Conservation (phyloP, 2,888 invertebrate species). For the Dynastes grantii region DNA sequence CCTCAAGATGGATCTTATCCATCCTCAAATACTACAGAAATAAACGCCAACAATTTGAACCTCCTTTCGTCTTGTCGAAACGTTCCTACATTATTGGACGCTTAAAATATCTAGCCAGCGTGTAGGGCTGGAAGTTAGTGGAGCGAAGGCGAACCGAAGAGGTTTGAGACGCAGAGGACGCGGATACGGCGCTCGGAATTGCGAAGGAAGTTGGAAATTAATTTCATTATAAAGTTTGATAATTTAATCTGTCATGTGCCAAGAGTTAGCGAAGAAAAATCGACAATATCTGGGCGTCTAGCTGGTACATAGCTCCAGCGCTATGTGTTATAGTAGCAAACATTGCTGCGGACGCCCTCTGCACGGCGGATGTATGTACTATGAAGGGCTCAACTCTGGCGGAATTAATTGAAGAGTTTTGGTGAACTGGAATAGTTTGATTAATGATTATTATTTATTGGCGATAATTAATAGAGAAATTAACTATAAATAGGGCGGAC, state of each 20-base stretch:
- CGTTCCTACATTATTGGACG: neutral
- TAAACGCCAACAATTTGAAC: neutral
- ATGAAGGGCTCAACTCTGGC: too few relatives aligned
- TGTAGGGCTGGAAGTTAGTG: neutral
- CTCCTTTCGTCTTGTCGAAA: neutral
- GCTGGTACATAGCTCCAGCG: neutral
- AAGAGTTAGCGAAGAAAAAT: constrained; percentile 64
- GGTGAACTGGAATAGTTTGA: too few relatives aligned
- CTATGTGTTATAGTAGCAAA: too few relatives aligned
- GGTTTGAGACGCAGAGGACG: constrained; percentile 25
- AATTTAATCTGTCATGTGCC: constrained; percentile 69
- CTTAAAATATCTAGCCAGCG: neutral
- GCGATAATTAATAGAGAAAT: too few relatives aligned
- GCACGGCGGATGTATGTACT: too few relatives aligned
- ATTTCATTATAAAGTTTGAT: constrained; percentile 69
- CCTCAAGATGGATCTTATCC: neutral
- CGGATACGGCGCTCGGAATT: constrained; percentile 58
- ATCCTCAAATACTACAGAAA: neutral
- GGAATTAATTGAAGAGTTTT: too few relatives aligned
- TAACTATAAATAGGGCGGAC: too few relatives aligned
- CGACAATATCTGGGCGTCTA: constrained; percentile 35
- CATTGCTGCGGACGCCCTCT: too few relatives aligned
- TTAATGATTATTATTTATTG: too few relatives aligned
- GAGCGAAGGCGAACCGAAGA: neutral
- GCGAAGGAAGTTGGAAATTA: constrained; percentile 67